A percentile compares a stretch with the other conserved stretches of the same genome.
These are phyloP conservation scores for Heteractis magnifica DNA, from an alignment of 92 coral and sea anemone species.

Conservation along the genomic window DNA sequence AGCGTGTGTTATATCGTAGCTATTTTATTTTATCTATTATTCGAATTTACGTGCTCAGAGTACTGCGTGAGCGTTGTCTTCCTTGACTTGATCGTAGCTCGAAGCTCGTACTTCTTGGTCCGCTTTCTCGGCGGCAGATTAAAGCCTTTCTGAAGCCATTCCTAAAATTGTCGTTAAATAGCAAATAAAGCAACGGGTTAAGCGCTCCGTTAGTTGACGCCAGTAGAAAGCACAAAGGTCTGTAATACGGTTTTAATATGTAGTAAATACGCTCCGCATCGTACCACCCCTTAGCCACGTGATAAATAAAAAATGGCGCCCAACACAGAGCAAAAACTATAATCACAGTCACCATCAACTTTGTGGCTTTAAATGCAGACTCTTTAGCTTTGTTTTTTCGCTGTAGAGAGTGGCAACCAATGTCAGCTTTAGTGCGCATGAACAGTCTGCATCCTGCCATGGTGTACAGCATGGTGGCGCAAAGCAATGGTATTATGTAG, in stretches of 20 bases:
- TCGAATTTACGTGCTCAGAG: not conserved
- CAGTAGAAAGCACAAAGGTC: slow-evolving; percentile 28
- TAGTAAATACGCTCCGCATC: not conserved
- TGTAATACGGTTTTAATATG: slow-evolving; percentile 20
- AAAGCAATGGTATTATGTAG: slow-evolving; percentile 27
- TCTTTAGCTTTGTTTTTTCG: slow-evolving; percentile 11
- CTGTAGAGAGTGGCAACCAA: not conserved
- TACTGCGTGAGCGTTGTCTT: not conserved
- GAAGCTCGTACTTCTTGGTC: not conserved
- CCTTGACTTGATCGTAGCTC: slow-evolving; percentile 5
- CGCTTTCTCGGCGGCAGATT: not conserved
- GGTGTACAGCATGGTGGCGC: slow-evolving; percentile 13
- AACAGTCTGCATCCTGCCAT: slow-evolving; percentile 29
- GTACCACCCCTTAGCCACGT: slow-evolving; percentile 29
- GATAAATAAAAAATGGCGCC: slow-evolving; percentile 37
- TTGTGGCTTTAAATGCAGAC: slow-evolving; percentile 17
- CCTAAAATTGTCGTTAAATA: slow-evolving; percentile 23
- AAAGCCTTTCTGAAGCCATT: slow-evolving; percentile 23
- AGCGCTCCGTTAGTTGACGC: slow-evolving; percentile 31
- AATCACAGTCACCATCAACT: slow-evolving; percentile 27
- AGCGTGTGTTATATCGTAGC: not conserved
- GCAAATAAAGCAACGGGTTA: slow-evolving; percentile 29
- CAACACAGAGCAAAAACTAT: slow-evolving; percentile 30
- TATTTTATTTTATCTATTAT: not conserved
- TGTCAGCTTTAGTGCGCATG: slow-evolving; percentile 15